Evolutionary conservation across 2,888 invertebrate species (phyloP).

Genomic region (Mayetiola destructor): DNA sequence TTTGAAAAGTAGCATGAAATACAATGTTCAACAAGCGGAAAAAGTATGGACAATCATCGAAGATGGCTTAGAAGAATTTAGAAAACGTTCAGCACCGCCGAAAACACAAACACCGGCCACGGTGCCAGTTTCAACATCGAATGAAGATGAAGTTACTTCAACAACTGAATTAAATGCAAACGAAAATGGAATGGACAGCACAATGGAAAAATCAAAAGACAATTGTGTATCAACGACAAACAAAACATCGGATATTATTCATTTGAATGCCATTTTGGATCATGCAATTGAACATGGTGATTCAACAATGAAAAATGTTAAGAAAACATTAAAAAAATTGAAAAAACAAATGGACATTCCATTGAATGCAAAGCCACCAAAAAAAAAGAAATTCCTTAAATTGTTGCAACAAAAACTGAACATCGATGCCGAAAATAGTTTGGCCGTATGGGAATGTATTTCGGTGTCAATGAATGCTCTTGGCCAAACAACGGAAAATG

Average conservation of each 20-base stretch:
- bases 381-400: not conserved
- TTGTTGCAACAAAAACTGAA: not conserved
- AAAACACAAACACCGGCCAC: not conserved
- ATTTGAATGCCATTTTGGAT: not conserved
- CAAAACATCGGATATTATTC: too few relatives aligned
- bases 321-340: not conserved
- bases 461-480: not conserved
- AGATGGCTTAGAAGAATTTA: conserved; percentile 36
- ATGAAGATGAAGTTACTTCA: conserved; percentile 6
- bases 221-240: not conserved
- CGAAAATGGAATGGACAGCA: not conserved
- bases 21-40: conserved; percentile 43
- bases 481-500: too few relatives aligned
- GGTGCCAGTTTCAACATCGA: not conserved
- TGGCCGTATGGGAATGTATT: not conserved
- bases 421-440: not conserved
- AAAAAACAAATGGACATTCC: not conserved
- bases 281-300: not conserved
- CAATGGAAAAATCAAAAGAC: not conserved
- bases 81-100: not conserved
- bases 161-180: not conserved
- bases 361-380: not conserved
- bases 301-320: not conserved
- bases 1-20: conserved; percentile 46
- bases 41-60: conserved; percentile 51